phyloP scores from a whole-genome alignment of 2,797 vertebrate species.

The Poecile montanus region DNA sequence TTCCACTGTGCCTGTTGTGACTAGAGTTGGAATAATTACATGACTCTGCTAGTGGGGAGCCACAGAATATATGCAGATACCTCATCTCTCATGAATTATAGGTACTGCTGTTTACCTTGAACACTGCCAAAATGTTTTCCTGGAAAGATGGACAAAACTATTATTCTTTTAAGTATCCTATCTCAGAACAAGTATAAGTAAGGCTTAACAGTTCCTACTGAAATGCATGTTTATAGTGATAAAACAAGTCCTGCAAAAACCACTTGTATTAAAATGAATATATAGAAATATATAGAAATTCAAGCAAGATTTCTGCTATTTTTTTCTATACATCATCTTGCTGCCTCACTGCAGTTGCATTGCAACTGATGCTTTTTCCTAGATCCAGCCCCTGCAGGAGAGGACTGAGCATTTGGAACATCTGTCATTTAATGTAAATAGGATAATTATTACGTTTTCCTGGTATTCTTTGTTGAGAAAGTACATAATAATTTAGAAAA shows the following conservation, averaged over 20 bases:
- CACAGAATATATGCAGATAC: not conserved
- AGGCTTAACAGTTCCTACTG: not conserved
- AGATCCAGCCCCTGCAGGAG: not conserved
- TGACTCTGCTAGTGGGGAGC: not conserved
- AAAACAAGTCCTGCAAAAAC: not conserved
- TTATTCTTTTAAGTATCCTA: not conserved
- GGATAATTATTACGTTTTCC: constrained; percentile 6
- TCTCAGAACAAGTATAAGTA: not conserved
- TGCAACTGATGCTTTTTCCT: constrained; percentile 38
- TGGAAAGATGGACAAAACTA: not conserved
- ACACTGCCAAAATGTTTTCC: not conserved
- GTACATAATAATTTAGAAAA: not conserved
- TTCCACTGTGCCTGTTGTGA: not conserved
- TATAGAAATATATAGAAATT: not conserved
- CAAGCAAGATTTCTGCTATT: not conserved
- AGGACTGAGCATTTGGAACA: constrained; percentile 21
- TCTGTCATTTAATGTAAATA: constrained; percentile 40
- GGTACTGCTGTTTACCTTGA: not conserved
- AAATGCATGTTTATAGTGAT: not conserved
- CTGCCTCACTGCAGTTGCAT: not conserved
- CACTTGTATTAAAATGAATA: not conserved
- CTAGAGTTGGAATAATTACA: not conserved
- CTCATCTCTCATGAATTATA: not conserved
- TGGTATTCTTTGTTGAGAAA: not conserved
- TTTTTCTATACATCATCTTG: not conserved